phyloP scores from a whole-genome alignment of 2,113 vertebrate species.

The Erythrolamprus reginae region DNA sequence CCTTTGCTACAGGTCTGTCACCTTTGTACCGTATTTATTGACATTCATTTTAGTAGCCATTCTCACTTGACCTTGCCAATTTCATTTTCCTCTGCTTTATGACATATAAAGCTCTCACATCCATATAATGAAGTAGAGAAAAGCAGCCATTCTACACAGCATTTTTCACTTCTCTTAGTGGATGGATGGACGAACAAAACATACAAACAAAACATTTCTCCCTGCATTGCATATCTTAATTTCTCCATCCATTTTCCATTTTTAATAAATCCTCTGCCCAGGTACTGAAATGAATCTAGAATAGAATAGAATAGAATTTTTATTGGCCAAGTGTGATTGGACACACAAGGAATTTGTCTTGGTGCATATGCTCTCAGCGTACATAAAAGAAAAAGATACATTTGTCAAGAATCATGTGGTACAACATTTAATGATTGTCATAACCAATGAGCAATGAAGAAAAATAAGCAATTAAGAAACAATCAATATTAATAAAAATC shows the following conservation, averaged over 20 bases:
- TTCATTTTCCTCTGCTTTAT: neutral
- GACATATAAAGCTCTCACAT: neutral
- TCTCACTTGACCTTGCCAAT: neutral
- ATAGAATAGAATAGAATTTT: too few species aligned
- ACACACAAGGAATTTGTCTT: too few species aligned
- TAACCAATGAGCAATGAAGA: too few species aligned
- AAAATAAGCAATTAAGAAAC: too few species aligned
- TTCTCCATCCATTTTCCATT: neutral
- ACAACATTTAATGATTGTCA: too few species aligned
- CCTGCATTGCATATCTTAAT: neutral
- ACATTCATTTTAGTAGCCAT: neutral
- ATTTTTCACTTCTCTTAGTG: neutral
- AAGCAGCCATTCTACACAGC: neutral
- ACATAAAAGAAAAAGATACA: too few species aligned
- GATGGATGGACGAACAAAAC: too few species aligned
- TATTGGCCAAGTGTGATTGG: too few species aligned
- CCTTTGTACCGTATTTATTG: neutral
- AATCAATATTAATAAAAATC: too few species aligned
- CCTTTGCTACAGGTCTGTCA: neutral
- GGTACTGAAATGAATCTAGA: too few species aligned
- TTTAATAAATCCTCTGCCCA: neutral
- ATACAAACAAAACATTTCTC: neutral
- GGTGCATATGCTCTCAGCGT: too few species aligned
- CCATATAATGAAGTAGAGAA: neutral
- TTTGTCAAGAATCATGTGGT: too few species aligned